These are phyloP conservation scores for Dolichotis patagonum DNA, from an alignment of 2,113 vertebrate genomes.

Conservation along the genomic window DNA sequence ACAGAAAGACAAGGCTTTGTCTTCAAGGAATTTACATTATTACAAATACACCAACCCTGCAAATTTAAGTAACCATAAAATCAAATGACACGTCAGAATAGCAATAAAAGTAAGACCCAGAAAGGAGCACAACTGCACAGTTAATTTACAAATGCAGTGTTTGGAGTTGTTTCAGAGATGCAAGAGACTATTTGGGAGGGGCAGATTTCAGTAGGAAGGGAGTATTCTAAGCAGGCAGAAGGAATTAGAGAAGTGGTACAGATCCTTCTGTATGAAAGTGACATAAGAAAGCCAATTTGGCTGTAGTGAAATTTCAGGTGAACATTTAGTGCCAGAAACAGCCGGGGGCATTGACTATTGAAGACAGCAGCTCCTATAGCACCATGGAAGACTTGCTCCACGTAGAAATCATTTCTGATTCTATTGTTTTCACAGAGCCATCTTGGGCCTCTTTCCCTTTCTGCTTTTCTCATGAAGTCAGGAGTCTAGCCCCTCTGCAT, in stretches of 20 bases:
- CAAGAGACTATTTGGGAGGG: slow-evolving; percentile 14
- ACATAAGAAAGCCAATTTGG: background rate
- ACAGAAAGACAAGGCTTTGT: background rate
- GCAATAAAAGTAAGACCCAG: background rate
- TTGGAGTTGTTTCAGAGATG: background rate
- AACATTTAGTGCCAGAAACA: background rate
- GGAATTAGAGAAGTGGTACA: background rate
- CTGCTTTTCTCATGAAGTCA: background rate
- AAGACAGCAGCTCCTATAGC: background rate
- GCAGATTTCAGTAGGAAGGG: background rate
- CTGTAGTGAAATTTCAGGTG: background rate
- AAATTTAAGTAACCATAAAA: background rate
- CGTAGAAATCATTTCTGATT: background rate
- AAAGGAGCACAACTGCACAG: background rate
- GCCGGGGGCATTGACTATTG: background rate
- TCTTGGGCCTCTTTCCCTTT: background rate
- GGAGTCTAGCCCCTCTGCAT: background rate
- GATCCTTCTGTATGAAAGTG: background rate
- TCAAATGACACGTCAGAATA: background rate
- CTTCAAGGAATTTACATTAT: slow-evolving; percentile 17
- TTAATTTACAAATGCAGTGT: background rate
- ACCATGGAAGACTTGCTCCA: background rate
- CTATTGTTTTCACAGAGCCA: background rate
- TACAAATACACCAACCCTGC: background rate
- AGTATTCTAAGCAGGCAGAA: background rate